Percentiles rank a stretch among this genome's conserved stretches.
These are phyloP conservation scores for Hemibagrus guttatus DNA, from an alignment of 2,797 vertebrate species.

Conservation along the genomic window DNA sequence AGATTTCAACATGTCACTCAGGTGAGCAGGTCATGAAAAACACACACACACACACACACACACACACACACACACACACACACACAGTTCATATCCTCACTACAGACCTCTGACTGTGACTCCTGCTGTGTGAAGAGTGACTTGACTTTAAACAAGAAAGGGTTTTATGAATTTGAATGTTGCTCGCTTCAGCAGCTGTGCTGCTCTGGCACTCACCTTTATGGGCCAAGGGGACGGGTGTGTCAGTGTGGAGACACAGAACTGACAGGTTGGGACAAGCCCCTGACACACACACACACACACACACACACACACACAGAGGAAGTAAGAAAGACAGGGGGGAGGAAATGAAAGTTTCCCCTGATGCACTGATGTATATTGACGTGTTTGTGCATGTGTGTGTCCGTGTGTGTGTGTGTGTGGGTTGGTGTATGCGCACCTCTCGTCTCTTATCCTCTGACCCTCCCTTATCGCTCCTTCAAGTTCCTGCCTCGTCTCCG, in stretches of 20 bases:
- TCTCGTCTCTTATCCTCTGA: conserved; percentile 75
- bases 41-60: neutral
- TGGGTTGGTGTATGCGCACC: conserved; percentile 64
- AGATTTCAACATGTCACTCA: too few relatives aligned
- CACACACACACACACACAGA: conserved; percentile 1
- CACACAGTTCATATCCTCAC: neutral
- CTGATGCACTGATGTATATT: conserved; percentile 2
- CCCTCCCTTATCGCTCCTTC: conserved; percentile 74
- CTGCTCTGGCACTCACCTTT: conserved; percentile 1
- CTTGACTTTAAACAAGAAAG: neutral
- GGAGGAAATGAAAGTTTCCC: neutral
- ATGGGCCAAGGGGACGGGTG: neutral
- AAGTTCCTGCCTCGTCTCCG: conserved; percentile 73
- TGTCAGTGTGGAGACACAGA: neutral
- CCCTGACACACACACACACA: conserved; percentile 13
- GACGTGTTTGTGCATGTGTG: neutral
- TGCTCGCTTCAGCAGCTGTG: neutral
- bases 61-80: neutral
- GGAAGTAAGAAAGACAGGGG: neutral
- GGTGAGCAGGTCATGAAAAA: neutral
- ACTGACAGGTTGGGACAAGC: conserved; percentile 6
- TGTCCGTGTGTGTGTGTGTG: conserved; percentile 18
- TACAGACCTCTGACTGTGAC: too few relatives aligned
- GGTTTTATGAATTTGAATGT: neutral
- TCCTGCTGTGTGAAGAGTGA: too few relatives aligned